Evolutionary conservation across 2,797 vertebrate species (phyloP), one percentile per base, ranked within the genome.

Genomic region (Gephyroberyx darwinii): DNA sequence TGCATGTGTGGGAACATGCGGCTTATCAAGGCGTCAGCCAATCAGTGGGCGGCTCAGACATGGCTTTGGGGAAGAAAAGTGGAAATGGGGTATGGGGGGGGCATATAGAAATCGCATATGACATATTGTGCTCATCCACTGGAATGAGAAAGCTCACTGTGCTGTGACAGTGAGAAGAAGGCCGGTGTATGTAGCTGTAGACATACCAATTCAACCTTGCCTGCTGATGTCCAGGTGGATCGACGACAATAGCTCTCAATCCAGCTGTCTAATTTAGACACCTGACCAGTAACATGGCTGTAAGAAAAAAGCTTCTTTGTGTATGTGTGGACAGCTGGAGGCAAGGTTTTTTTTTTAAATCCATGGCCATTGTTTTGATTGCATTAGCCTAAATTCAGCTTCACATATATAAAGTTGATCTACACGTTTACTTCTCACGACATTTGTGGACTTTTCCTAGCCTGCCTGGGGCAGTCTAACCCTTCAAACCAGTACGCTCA

Each of bases 401-500:
- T 4, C 5, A 39, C 65, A 31, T 33, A 19, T 8, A 16, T 45
- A 7, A 50, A 5, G 51, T 69, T 62, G 43, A 56, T 71, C 16
- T 59, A 17, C 22, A 57, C 22, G 72, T 69, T 75, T 73, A 30
- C 50, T 37, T 35, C 39, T 3, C 1, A 4, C 6, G 0, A 30
- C 53, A 48, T 72, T 54, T 47, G 52, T 63, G 58, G 66, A 78
- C 61, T 82, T 74, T 71, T 65, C 35, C 8, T 0, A 35, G 35
- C 35, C 26, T 2, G 78, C 84, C 74, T 0, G 1, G 58, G 65
- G 83, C 65, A 4, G 45, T 61, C 56, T 69, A 82, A 86, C 78
- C 67, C 84, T 84, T 78, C 80, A 41, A 78, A 78, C 63, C 13
- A 12, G 43, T 1, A 9, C 31, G n/a, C 54, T 83, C 80, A 75